Conservation (phyloP, 1,140 invertebrate species). For the Drosophila pectinifera region DNA sequence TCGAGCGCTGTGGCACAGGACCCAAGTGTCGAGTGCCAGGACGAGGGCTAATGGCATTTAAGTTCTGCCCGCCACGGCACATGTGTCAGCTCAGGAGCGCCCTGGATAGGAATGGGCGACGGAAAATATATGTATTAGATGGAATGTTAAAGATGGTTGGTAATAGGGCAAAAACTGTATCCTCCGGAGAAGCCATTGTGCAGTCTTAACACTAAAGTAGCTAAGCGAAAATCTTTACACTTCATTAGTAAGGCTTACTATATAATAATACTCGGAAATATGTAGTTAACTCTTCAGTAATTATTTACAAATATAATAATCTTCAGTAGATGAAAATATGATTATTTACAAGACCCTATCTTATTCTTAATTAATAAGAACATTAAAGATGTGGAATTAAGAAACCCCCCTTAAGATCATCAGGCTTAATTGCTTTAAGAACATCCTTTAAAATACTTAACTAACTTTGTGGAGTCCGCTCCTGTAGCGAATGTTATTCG, state of each 20-base stretch:
- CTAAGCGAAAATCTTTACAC: background rate
- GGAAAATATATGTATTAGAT: slow-evolving; percentile 22
- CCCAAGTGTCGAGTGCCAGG: slow-evolving; percentile 52
- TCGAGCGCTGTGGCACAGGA: slow-evolving; percentile 38
- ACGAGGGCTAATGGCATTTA: slow-evolving; percentile 81
- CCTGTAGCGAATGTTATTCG: slow-evolving; percentile 27
- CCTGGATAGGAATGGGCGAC: slow-evolving; percentile 16
- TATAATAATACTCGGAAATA: no score
- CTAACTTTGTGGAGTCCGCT: background rate
- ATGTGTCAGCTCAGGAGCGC: slow-evolving; percentile 45
- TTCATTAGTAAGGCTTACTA: background rate
- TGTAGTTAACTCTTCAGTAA: no score
- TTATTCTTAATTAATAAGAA: no score
- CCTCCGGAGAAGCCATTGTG: slow-evolving; percentile 15
- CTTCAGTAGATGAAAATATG: no score
- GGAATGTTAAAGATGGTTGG: slow-evolving; percentile 19
- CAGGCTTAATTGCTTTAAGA: no score
- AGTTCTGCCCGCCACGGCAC: slow-evolving; percentile 56
- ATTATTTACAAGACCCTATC: background rate
- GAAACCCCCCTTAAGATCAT: background rate
- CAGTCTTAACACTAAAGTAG: slow-evolving; percentile 4
- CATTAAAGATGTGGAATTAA: background rate
- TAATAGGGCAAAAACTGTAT: slow-evolving; percentile 3
- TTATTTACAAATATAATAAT: no score
- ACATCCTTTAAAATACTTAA: background rate